These are phyloP conservation scores for Acleris cristana DNA, from an alignment of 2,888 invertebrate species.

Conservation along the genomic window DNA sequence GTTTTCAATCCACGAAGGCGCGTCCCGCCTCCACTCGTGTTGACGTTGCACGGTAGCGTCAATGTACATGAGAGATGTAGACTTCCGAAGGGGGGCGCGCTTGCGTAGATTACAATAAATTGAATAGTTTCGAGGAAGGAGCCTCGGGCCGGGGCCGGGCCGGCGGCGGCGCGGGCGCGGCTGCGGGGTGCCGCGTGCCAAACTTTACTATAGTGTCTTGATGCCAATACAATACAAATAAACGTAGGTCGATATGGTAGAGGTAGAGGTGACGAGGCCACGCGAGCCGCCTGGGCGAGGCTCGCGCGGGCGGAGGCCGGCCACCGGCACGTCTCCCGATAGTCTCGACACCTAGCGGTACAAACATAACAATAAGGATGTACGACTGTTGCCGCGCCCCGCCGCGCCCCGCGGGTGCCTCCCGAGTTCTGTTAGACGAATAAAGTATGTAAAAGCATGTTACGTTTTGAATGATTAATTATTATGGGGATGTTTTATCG, in stretches of 20 bases:
- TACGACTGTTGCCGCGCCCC: neutral
- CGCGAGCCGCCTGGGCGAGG: conserved; percentile 2
- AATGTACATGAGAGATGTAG: too few species aligned
- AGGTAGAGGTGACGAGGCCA: conserved; percentile 19
- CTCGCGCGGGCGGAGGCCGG: neutral
- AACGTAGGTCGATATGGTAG: conserved; percentile 22
- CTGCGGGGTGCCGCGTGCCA: conserved; percentile 25
- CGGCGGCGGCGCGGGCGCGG: conserved; percentile 18
- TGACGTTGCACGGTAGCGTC: too few species aligned
- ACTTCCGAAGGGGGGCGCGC: too few species aligned
- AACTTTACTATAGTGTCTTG: conserved; percentile 37
- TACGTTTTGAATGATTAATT: conserved; percentile 68
- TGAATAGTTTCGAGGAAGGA: neutral
- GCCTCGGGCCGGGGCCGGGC: neutral
- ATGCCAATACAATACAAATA: conserved; percentile 36
- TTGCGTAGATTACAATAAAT: too few species aligned
- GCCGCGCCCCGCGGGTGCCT: neutral
- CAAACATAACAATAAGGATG: conserved; percentile 9
- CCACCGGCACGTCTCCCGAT: neutral
- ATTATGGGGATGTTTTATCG: conserved; percentile 72
- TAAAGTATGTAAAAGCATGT: conserved; percentile 59
- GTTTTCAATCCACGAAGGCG: too few species aligned
- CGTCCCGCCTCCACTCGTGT: too few species aligned
- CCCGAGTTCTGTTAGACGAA: conserved; percentile 53
- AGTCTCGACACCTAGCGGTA: conserved; percentile 4